Conservation (phyloP, 2,113 vertebrate species). For the Glaucidium brasilianum region DNA sequence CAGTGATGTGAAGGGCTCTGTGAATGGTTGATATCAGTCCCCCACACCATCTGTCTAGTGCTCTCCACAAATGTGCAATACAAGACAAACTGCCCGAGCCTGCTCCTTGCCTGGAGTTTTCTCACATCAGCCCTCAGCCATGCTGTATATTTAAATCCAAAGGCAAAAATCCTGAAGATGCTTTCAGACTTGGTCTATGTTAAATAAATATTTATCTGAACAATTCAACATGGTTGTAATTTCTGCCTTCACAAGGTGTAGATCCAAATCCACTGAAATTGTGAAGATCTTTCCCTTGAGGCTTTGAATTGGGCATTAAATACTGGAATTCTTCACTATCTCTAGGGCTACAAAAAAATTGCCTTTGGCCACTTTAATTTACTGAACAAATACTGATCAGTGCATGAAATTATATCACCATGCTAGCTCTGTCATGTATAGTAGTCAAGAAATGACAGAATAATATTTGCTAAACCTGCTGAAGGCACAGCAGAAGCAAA, state of each 20-base stretch:
- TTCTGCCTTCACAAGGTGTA: neutral
- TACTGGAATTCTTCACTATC: neutral
- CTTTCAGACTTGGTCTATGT: neutral
- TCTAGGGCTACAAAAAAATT: neutral
- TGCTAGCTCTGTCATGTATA: neutral
- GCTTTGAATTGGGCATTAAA: neutral
- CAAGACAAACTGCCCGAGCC: neutral
- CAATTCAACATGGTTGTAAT: neutral
- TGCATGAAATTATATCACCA: neutral
- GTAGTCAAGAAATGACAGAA: conserved; percentile 17
- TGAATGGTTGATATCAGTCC: neutral
- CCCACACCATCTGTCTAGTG: neutral
- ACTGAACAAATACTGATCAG: neutral
- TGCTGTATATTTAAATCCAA: neutral
- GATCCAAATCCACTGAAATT: neutral
- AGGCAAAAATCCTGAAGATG: neutral
- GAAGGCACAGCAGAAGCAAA: neutral
- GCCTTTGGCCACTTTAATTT: neutral
- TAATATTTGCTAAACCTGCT: conserved; percentile 28
- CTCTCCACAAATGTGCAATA: neutral
- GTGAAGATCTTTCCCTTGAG: neutral
- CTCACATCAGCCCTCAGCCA: neutral
- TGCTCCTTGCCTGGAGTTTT: neutral
- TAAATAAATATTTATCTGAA: neutral
- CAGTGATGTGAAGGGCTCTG: fast-evolving